phyloP scores from a whole-genome alignment of 2,113 vertebrate genomes.

The Falco punctatus region DNA sequence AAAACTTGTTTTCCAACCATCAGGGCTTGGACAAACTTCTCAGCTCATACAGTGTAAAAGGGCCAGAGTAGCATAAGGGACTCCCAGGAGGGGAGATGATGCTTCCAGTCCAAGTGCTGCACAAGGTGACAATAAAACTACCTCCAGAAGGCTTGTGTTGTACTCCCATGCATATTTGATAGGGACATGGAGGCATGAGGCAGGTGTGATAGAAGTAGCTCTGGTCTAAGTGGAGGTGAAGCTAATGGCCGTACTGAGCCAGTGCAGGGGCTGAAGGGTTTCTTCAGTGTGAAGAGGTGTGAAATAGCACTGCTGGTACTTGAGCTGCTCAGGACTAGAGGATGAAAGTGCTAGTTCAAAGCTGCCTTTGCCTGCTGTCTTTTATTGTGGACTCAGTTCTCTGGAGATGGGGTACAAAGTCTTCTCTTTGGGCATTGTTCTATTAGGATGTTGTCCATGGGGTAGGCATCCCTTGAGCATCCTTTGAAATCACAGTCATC shows the following conservation, averaged over 20 bases:
- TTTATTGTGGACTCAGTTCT: neutral
- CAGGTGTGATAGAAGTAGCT: neutral
- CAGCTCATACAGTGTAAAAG: neutral
- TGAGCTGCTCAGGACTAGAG: neutral
- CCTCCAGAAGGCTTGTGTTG: neutral
- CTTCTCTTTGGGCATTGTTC: neutral
- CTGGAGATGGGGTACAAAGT: neutral
- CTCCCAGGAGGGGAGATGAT: neutral
- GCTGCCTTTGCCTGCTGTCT: neutral
- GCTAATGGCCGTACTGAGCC: neutral
- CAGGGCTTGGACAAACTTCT: neutral
- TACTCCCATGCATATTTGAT: fast-evolving
- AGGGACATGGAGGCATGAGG: neutral
- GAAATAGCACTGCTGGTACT: neutral
- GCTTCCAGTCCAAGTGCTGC: neutral
- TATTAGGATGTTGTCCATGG: fast-evolving
- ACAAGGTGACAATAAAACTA: neutral
- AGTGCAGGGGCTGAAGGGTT: neutral
- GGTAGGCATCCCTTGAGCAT: neutral
- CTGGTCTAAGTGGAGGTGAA: neutral
- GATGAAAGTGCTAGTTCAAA: neutral
- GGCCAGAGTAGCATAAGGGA: neutral
- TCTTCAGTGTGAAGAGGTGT: neutral
- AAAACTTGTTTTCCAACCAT: neutral
- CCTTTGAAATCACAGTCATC: neutral